These are phyloP conservation scores for Drosophila equinoxialis DNA, from an alignment of 1,140 invertebrate genomes.

Conservation along the genomic window DNA sequence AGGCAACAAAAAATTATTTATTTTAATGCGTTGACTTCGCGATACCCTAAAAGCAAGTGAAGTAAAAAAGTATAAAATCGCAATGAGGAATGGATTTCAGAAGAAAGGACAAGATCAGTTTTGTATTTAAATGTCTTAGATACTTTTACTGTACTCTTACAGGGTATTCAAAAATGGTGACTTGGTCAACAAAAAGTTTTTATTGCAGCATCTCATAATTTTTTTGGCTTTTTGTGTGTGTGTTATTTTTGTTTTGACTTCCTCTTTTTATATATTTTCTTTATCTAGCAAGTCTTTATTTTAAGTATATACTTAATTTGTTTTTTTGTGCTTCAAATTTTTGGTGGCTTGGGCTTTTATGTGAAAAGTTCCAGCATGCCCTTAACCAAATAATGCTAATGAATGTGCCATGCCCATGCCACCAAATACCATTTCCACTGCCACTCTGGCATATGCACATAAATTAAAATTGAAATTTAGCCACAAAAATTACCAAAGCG, in stretches of 20 bases:
- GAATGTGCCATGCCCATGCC: constrained; percentile 28
- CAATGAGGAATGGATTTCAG: too few species aligned
- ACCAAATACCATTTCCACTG: background rate
- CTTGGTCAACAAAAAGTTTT: constrained; percentile 57
- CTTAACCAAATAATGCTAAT: constrained; percentile 42
- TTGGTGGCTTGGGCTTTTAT: background rate
- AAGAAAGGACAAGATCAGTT: background rate
- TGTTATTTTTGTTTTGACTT: constrained; percentile 12
- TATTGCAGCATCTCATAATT: constrained; percentile 56
- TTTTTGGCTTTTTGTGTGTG: constrained; percentile 31
- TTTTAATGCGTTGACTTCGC: background rate
- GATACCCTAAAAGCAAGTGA: background rate
- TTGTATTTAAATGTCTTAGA: too few species aligned
- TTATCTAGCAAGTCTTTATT: constrained; percentile 41
- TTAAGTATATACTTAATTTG: constrained; percentile 26
- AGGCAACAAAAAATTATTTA: background rate
- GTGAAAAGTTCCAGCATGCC: constrained; percentile 6
- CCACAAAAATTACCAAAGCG: constrained; percentile 45
- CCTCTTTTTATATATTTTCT: constrained; percentile 27
- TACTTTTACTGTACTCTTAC: background rate
- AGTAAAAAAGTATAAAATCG: background rate
- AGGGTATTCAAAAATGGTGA: constrained; percentile 17
- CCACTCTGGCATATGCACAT: constrained; percentile 29
- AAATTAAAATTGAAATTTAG: constrained; percentile 70
- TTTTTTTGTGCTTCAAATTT: constrained; percentile 16